Percentiles rank a stretch among this genome's conserved stretches.
Evolutionary conservation across 2,797 vertebrate genomes (phyloP).

Genomic region (Macroramphosus scolopax): DNA sequence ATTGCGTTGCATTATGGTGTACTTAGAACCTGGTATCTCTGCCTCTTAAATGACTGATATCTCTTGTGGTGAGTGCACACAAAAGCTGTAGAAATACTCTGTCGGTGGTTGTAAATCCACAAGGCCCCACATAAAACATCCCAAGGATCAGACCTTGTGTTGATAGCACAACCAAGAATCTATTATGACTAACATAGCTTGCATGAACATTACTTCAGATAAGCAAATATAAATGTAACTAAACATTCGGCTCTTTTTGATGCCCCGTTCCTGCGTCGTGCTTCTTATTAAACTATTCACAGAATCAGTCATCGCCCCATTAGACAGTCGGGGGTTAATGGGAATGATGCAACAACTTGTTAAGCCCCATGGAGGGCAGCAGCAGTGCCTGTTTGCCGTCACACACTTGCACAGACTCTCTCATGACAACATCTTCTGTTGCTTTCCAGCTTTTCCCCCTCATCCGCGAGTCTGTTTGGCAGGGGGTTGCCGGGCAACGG

Average conservation of each 20-base stretch:
- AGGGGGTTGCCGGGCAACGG: conserved; percentile 68
- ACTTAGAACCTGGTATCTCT: too few relatives aligned
- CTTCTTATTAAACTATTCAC: neutral
- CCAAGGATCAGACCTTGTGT: too few relatives aligned
- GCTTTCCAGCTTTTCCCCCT: conserved; percentile 41
- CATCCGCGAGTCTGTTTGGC: conserved; percentile 60
- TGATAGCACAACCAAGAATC: too few relatives aligned
- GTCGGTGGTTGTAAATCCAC: too few relatives aligned
- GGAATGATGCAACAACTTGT: neutral
- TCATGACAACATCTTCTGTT: conserved; percentile 48
- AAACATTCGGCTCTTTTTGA: neutral
- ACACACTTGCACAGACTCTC: conserved; percentile 21
- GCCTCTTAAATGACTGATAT: too few relatives aligned
- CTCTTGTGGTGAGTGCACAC: too few relatives aligned
- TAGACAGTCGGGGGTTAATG: neutral
- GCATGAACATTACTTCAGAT: too few relatives aligned
- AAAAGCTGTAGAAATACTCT: too few relatives aligned
- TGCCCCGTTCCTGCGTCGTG: neutral
- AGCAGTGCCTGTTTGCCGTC: conserved; percentile 33
- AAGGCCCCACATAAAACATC: too few relatives aligned
- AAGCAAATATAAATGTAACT: too few relatives aligned
- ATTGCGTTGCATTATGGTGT: too few relatives aligned
- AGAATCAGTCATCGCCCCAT: neutral
- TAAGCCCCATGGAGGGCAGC: conserved; percentile 56
- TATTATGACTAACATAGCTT: too few relatives aligned